phyloP scores from a whole-genome alignment of 2,113 vertebrate genomes.

The Symphodus melops region DNA sequence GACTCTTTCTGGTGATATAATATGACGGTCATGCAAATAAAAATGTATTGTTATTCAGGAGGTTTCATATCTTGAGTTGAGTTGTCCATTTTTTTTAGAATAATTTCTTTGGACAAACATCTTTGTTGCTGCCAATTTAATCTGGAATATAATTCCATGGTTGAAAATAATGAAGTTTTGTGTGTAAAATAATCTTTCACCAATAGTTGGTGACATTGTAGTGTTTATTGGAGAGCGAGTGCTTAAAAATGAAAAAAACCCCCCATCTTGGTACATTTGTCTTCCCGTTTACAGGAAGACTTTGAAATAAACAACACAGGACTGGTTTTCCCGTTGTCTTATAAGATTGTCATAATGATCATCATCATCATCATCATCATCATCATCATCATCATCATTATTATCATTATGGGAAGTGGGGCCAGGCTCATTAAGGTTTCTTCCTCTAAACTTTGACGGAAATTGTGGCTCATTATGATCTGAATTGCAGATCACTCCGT shows the following conservation, averaged over 20 bases:
- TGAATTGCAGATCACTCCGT: slow-evolving; percentile 45
- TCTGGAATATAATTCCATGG: neutral
- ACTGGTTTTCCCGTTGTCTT: neutral
- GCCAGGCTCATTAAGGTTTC: slow-evolving; percentile 35
- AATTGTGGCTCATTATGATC: slow-evolving; percentile 16
- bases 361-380: neutral
- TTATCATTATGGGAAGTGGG: slow-evolving; percentile 20
- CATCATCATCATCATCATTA: slow-evolving; percentile 17
- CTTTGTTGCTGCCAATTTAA: neutral
- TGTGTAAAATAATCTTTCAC: neutral
- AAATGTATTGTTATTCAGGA: neutral
- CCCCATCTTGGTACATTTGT: neutral
- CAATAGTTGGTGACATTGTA: neutral
- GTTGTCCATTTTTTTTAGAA: too few species aligned
- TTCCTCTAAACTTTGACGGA: slow-evolving; percentile 31
- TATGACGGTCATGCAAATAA: neutral
- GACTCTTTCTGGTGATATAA: neutral
- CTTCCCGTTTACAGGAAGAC: neutral
- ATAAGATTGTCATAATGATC: slow-evolving; percentile 3
- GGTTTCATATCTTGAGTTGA: neutral
- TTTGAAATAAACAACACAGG: neutral
- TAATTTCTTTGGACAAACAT: neutral
- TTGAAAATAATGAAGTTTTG: neutral
- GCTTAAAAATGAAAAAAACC: neutral
- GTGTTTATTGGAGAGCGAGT: neutral